phyloP scores from a whole-genome alignment of 2,888 invertebrate genomes.

The Blera fallax region DNA sequence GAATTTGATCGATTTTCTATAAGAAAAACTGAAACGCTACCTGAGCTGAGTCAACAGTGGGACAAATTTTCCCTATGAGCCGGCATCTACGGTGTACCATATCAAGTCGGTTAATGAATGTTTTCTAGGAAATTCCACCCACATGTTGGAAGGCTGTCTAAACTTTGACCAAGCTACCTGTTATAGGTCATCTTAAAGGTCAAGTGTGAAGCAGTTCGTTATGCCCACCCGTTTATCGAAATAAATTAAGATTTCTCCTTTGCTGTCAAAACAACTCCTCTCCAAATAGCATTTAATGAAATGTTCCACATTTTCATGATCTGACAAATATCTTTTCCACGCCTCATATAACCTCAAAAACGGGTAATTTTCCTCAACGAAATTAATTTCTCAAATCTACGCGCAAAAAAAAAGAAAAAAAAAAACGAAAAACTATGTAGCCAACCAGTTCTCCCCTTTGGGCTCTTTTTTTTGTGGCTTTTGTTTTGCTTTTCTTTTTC shows the following conservation, averaged over 20 bases:
- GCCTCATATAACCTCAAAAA: slow-evolving; percentile 26
- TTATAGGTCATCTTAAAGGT: neutral
- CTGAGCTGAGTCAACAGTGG: no score
- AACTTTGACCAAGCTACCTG: neutral
- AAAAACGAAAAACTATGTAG: neutral
- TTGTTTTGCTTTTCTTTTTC: slow-evolving; percentile 23
- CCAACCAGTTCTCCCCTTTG: neutral
- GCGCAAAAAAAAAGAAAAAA: neutral
- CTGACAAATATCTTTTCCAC: slow-evolving; percentile 35
- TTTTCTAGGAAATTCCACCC: no score
- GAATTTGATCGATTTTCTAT: no score
- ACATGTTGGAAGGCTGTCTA: no score
- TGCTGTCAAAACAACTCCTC: neutral
- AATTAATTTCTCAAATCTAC: slow-evolving; percentile 60
- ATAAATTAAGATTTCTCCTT: neutral
- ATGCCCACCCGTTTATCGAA: neutral
- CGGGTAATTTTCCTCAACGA: slow-evolving; percentile 35
- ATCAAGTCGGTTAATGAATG: no score
- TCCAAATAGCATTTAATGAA: slow-evolving; percentile 3
- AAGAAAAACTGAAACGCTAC: no score
- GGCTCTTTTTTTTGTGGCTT: neutral
- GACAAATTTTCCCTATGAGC: no score
- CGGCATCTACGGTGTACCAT: no score
- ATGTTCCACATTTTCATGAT: slow-evolving; percentile 23
- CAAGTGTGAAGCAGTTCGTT: neutral